A percentile compares a stretch with the other conserved stretches of the same genome.
phyloP scores from a whole-genome alignment of 2,113 vertebrate genomes.

The Pandion haliaetus region DNA sequence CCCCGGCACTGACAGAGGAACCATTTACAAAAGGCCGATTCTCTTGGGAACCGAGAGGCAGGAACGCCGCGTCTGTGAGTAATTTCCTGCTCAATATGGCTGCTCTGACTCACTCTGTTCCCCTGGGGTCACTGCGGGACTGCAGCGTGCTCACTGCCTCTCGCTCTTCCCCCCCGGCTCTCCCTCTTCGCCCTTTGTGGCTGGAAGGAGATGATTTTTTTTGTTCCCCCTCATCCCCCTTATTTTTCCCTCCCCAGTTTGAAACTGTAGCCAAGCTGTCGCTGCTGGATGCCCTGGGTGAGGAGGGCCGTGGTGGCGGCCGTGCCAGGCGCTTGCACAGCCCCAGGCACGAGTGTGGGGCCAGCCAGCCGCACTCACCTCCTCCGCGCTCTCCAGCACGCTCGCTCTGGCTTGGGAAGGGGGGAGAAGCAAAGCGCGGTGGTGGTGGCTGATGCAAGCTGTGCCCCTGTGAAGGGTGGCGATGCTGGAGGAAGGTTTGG shows the following conservation, averaged over 20 bases:
- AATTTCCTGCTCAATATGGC: constrained; percentile 99
- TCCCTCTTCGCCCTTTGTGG: constrained; percentile 71
- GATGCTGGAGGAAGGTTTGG: not conserved
- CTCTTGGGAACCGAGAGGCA: constrained; percentile 82
- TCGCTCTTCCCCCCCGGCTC: constrained; percentile 75
- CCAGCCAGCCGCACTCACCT: not conserved
- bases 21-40: constrained; percentile 88
- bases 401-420: not conserved
- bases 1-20: constrained; percentile 82
- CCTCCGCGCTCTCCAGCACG: accelerated
- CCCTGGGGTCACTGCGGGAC: constrained; percentile 81
- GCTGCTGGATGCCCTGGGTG: not conserved
- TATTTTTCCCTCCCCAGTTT: constrained; percentile 40
- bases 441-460: not conserved
- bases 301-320: not conserved
- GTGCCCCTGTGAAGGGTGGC: not conserved
- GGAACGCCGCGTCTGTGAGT: constrained; percentile 90
- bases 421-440: accelerated
- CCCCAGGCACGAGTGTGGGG: accelerated
- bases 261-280: not conserved
- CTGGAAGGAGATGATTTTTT: constrained; percentile 50
- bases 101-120: constrained; percentile 92
- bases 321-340: not conserved
- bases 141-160: constrained; percentile 63
- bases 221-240: constrained; percentile 8